A percentile compares a stretch with the other conserved stretches of the same genome.
These are phyloP conservation scores for Myiozetetes cayanensis DNA, from an alignment of 2,113 vertebrate species.

Conservation along the genomic window DNA sequence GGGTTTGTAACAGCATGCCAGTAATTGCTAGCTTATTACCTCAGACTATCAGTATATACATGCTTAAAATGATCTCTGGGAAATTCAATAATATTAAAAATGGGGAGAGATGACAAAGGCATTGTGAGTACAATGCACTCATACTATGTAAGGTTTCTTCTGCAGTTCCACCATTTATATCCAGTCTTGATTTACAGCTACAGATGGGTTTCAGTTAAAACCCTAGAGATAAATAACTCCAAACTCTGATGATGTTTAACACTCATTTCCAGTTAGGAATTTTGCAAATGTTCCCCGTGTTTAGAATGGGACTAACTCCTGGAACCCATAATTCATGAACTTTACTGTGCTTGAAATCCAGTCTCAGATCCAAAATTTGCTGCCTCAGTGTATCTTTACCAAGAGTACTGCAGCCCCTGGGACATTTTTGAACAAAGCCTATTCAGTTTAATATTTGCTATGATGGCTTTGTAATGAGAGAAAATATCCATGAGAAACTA, in stretches of 20 bases:
- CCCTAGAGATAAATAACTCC: background rate
- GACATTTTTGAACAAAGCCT: slow-evolving; percentile 15
- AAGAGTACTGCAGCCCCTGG: background rate
- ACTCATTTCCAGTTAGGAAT: slow-evolving; percentile 31
- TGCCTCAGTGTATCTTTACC: background rate
- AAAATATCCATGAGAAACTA: background rate
- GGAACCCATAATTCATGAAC: slow-evolving; percentile 8
- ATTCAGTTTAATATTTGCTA: background rate
- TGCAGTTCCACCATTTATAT: background rate
- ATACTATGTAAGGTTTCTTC: background rate
- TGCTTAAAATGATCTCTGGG: background rate
- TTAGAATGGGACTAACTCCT: background rate
- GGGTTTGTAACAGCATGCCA: background rate
- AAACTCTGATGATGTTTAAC: slow-evolving; percentile 2
- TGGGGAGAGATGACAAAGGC: background rate
- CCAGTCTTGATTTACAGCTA: background rate
- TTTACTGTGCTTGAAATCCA: background rate
- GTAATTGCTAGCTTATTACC: background rate
- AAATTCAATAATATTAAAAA: background rate
- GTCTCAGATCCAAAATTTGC: background rate
- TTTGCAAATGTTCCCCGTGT: background rate
- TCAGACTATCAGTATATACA: background rate
- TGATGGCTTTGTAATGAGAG: background rate
- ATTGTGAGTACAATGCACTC: background rate
- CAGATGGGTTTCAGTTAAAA: background rate